Base-by-base conservation (phyloP, 2,888 invertebrate genomes). In the Dryocosmus kuriphilus region DNA sequence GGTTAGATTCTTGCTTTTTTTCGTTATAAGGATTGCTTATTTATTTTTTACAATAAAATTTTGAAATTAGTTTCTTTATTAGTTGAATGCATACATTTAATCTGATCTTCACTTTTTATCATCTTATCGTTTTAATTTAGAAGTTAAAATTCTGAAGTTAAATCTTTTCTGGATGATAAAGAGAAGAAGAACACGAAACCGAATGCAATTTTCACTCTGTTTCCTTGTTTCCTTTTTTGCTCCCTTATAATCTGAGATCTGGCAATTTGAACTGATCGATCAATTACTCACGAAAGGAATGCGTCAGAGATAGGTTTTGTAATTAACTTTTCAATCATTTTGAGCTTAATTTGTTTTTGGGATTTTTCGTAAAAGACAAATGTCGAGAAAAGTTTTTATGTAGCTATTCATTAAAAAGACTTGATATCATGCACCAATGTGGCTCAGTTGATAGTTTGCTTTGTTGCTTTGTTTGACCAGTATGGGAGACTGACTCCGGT, bases 171-270 rank as follows among this genome's bases (percentile, higher is more conserved):
- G 14, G 32, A 55, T 51, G 71, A 71, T 71, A 71, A 71, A 71
- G 71, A 71, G 71, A 55, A 65, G 41, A 41, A 71, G 51, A 71
- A 51, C 71, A 71, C 71, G 71, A 71, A 71, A 51, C 71, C 51
- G n/a, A 51, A 51, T 71, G 51, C 55, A 71, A 51, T 71, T 71
- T 71, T 71, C 71, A 51, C 32, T 46, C 11, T 9, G 55, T 71
- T 71, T 71, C 22, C 71, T 60, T 32, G 32, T 71, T 71, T 71
- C 51, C 71, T 71, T 71, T 71, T 71, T 71, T 55, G 30, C 71
- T 71, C 6, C n/a, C 11, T 55, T 71, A 22, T 71, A 51, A 71
- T 51, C 71, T 71, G 22, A 30, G 51, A 71, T 71, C 71, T 11
- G 30, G 30, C 51, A 71, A 71, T 71, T 51, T 71, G n/a, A 71